These are phyloP conservation scores for Diorhabda sublineata DNA, from an alignment of 1,140 invertebrate species.

Conservation along the genomic window DNA sequence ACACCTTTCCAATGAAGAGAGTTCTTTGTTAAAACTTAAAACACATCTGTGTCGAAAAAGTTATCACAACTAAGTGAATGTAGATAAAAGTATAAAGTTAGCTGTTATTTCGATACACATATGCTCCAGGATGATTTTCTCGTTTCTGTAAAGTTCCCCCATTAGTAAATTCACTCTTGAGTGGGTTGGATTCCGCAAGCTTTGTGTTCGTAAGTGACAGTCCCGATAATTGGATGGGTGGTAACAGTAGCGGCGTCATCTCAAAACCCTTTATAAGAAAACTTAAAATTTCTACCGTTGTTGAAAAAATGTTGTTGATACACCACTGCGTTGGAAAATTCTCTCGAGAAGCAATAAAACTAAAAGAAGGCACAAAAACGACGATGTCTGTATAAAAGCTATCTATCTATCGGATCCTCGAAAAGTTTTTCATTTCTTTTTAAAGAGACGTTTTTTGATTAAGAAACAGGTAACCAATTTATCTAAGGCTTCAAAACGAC, in stretches of 20 bases:
- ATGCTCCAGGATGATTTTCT: constrained; percentile 11
- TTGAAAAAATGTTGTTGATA: background rate
- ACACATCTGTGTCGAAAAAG: background rate
- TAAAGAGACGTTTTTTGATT: background rate
- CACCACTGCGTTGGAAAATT: background rate
- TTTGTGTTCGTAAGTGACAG: constrained; percentile 21
- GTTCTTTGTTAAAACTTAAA: background rate
- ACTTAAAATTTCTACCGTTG: too few species aligned
- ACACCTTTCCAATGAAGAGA: background rate
- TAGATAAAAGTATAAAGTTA: constrained; percentile 12
- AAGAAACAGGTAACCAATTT: background rate
- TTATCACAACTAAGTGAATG: background rate
- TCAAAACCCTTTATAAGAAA: background rate
- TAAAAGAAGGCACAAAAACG: constrained; percentile 1
- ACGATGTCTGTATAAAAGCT: constrained; percentile 8
- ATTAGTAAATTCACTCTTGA: constrained; percentile 21
- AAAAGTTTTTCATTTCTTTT: background rate
- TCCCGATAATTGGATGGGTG: constrained; percentile 20
- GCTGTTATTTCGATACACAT: constrained; percentile 7
- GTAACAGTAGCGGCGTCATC: constrained; percentile 3
- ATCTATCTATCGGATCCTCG: constrained; percentile 3
- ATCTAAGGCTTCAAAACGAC: too few species aligned
- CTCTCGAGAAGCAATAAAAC: constrained; percentile 7
- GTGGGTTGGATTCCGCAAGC: constrained; percentile 18
- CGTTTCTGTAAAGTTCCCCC: constrained; percentile 14